These are phyloP conservation scores for Linnaemya vulpina DNA, from an alignment of 2,888 invertebrate species.

Conservation along the genomic window DNA sequence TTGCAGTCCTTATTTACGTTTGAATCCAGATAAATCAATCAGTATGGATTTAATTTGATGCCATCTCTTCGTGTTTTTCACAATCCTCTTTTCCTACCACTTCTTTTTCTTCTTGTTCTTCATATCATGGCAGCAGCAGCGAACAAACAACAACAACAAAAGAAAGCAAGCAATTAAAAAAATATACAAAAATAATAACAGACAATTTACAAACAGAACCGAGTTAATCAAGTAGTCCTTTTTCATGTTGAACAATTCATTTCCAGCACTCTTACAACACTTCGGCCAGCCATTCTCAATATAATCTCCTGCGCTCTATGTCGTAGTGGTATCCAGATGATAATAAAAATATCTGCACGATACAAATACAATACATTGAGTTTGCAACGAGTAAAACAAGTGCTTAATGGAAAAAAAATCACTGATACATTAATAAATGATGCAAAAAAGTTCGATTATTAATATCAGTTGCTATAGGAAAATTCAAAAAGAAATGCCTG, in stretches of 20 bases:
- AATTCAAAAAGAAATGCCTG: conserved; percentile 1
- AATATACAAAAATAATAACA: conserved; percentile 6
- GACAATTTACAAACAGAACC: conserved; percentile 30
- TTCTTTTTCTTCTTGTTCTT: background rate
- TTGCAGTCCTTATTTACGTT: conserved; percentile 18
- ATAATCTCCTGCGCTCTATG: background rate
- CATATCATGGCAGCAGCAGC: background rate
- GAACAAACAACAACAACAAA: background rate
- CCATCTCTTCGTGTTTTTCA: background rate
- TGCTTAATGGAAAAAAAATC: conserved; percentile 53
- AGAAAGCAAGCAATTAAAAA: conserved; percentile 4
- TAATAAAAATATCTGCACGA: conserved; percentile 15
- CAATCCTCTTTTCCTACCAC: background rate
- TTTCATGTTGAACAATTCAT: conserved; percentile 48
- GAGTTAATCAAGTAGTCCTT: conserved; percentile 53
- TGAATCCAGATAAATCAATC: conserved; percentile 36
- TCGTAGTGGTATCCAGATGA: background rate
- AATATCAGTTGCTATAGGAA: conserved; percentile 31
- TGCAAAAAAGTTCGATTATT: conserved; percentile 28
- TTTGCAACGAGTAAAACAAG: conserved; percentile 16
- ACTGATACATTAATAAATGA: conserved; percentile 53
- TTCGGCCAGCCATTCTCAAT: conserved; percentile 12
- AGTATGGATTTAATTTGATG: conserved; percentile 36
- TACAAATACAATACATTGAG: conserved; percentile 11
- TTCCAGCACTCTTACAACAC: background rate